Base-by-base conservation (phyloP, 2,113 vertebrate species). In the Megaceryle torquata region DNA sequence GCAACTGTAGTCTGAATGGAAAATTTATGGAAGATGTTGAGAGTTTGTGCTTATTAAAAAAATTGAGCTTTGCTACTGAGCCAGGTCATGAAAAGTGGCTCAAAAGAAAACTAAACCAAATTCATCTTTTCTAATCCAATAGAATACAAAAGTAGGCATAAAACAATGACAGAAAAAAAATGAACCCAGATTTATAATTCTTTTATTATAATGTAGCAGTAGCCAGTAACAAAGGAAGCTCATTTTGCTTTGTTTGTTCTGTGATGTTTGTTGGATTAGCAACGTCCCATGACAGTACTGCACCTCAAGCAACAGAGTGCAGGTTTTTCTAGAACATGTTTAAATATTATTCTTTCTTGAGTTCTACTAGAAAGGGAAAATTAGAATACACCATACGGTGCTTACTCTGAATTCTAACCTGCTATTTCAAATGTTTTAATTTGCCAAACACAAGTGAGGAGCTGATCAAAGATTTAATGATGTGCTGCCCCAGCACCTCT, bases 181-280 rank as follows among this genome's bases (percentile, higher is more conserved):
- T 68, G 21, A 91, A 76, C 15, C 59, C 48, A 68, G 56, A 60
- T 93, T 93, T 89, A 11, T 39, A 80, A 54, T 88, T 91, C 48
- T 84, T 83, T 89, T 80, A 39, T 67, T 95, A 13, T 91, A 63
- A 70, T 15, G 44, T 77, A 74, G 76, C 63, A 88, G 46, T 80
- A 86, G 50, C 78, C 80, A 94, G 57, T 78, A 91, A 89, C 76
- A 94, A 93, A 96, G 44, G 76, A 71, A 94, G 41, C n/a, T 78
- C 1, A 41, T 91, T 96, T 88, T 90, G 17, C 51, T 77, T 83
- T 93, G 77, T 77, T 91, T 54, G 29, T 67, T 93, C 70, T 89
- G 72, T 86, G 64, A 33, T 84, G 56, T 75, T 93, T 86, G 33
- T 81, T 91, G 76, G 67, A 81, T 83, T 91, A 84, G 19, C 48